Evolutionary conservation across 2,888 invertebrate genomes (phyloP), one percentile per base, ranked within the genome.

Genomic region (Cryptocephalus primarius): DNA sequence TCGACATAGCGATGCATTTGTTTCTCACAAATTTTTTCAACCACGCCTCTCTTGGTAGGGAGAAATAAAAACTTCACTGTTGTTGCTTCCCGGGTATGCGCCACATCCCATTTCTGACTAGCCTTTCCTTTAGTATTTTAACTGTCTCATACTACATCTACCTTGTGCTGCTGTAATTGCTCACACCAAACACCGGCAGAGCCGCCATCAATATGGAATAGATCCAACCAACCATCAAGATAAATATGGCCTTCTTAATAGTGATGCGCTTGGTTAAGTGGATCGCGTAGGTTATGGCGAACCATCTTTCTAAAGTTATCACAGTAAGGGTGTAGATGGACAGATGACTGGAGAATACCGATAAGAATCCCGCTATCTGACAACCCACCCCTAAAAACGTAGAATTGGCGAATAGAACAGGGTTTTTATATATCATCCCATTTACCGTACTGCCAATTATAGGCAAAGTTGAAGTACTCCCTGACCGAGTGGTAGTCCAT

Each of bases 381-480:
- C 92, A 93, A 1, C 92, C 91, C 40, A 80, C 67, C 44, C 88
- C 84, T 70, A 50, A 34, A 60, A 57, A 22, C 22, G 6, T 6
- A 4, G 22, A 22, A 22, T 22, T 22, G 6, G 22, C 22, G 6
- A 22, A 4, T 36, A 36, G 12, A n/a, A 9, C 36, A 36, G n/a
- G 34, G n/a, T 34, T 34, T 34, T 42, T n/a, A n/a, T n/a, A n/a
- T n/a, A n/a, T n/a, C n/a, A n/a, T n/a, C 8, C 42, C 41, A 55
- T 60, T 66, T 61, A 78, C 84, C 82, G 55, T 81, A 79, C 69
- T 93, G 92, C 92, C 93, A 93, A 61, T 85, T 83, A 59, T 85
- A 91, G 3, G 92, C 92, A 67, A 84, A 85, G 67, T 91, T 91
- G 69, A 91, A 91, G 71, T 91, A 93, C 53, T 82, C 82, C 2